Evolutionary conservation across 2,888 invertebrate species (phyloP), one percentile per base, ranked within the genome.

Genomic region (Smittia aterrima): DNA sequence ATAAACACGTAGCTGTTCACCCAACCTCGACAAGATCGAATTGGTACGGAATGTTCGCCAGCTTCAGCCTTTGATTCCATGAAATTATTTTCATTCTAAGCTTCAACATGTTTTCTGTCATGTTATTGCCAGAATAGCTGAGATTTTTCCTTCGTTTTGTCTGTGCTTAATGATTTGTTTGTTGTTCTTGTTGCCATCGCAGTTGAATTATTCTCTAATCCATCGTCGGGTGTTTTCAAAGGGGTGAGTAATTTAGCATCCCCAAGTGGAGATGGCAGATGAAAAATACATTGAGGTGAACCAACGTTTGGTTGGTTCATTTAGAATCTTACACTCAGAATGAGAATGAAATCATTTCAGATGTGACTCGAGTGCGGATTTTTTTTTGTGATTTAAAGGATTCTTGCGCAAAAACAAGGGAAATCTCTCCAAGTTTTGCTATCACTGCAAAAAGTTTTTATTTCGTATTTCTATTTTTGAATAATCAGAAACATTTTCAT

Each of bases 101-200:
- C 20, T n/a, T 22, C 20, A n/a, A 58, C 58, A 18, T 58, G 58
- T 58, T 58, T 20, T n/a, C 20, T 58, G 18, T 58, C 58, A 58
- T 58, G 58, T 58, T 58, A 58, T 58, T 58, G 58, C 58, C 22
- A 18, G 22, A 58, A 22, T 58, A 1, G 20, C 18, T 16, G 58
- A 58, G 58, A 58, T 58, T 58, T 47, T 47, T 47, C 47, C 47
- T 47, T 47, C 32, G 32, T 32, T 47, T 47, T 16, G 47, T 9
- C 58, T 58, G 58, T 22, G 18, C 22, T 58, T 58, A 58, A 58
- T 58, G 58, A 58, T 58, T 58, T 58, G 18, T 58, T 58, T 58
- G 18, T 58, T 18, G 58, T 58, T 58, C 2, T 18, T 58, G n/a
- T 13, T 9, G 58, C 58, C 4, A 18, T 58, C 20, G 58, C n/a